A percentile compares a stretch with the other conserved stretches of the same genome.
phyloP scores from a whole-genome alignment of 2,797 vertebrate species.

The Lateolabrax maculatus region DNA sequence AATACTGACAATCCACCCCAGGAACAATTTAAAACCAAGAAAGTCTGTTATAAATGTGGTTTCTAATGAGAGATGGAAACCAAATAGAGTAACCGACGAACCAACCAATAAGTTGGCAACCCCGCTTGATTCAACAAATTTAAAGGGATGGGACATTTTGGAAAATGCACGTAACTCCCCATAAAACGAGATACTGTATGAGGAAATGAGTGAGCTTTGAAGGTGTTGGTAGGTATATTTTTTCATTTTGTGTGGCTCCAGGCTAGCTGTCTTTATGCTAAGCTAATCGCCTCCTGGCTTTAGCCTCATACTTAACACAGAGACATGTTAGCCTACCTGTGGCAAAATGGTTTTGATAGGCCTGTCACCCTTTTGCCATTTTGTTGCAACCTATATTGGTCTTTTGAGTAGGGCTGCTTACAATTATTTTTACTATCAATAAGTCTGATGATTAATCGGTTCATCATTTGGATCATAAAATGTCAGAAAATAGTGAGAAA shows the following conservation, averaged over 20 bases:
- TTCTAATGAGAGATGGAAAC: slow-evolving; percentile 28
- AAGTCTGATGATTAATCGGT: not conserved
- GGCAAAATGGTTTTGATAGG: too few relatives aligned
- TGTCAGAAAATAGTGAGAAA: not conserved
- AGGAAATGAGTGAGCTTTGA: too few relatives aligned
- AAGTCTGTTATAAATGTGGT: slow-evolving; percentile 18
- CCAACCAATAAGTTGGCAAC: not conserved
- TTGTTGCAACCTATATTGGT: not conserved
- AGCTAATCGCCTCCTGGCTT: too few relatives aligned
- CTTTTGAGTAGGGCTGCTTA: not conserved
- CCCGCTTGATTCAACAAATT: not conserved
- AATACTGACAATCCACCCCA: slow-evolving; percentile 37
- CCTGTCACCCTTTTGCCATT: too few relatives aligned
- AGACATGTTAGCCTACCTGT: too few relatives aligned
- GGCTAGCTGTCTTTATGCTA: too few relatives aligned
- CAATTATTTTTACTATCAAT: not conserved
- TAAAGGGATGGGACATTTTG: slow-evolving; percentile 2
- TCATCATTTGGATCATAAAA: not conserved
- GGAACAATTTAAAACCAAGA: slow-evolving; percentile 29
- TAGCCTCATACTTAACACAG: too few relatives aligned
- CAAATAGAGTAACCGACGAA: slow-evolving; percentile 5
- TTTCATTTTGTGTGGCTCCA: too few relatives aligned
- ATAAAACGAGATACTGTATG: too few relatives aligned
- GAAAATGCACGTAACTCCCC: too few relatives aligned
- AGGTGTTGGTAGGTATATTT: too few relatives aligned